Evolutionary conservation across 2,797 vertebrate species (phyloP).

Genomic region (Helostoma temminkii): DNA sequence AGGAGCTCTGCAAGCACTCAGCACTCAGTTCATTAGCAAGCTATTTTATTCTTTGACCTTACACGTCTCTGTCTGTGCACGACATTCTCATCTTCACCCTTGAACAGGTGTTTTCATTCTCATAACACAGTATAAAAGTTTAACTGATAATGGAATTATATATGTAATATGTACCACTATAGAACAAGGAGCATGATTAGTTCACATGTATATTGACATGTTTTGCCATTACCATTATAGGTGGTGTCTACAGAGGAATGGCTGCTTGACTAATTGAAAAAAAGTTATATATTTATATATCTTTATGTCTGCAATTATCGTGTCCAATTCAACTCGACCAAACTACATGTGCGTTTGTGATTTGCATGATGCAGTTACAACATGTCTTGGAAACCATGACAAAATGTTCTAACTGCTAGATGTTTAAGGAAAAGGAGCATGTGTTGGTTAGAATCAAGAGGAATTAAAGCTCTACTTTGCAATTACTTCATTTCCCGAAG

Average conservation of each 20-base stretch:
- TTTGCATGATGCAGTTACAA: conserved; percentile 25
- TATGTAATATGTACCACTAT: no score
- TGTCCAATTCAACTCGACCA: conserved; percentile 27
- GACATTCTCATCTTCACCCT: background rate
- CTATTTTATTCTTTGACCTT: background rate
- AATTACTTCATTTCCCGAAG: conserved; percentile 10
- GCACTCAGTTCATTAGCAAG: background rate
- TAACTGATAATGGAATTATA: no score
- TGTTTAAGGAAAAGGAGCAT: conserved; percentile 3
- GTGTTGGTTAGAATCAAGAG: conserved; percentile 14
- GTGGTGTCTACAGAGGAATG: background rate
- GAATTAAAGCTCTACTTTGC: conserved; percentile 20
- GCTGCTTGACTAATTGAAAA: conserved; percentile 7
- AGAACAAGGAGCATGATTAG: no score
- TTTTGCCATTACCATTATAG: background rate
- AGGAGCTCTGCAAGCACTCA: background rate
- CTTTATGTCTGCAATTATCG: conserved; percentile 5
- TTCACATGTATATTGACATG: no score
- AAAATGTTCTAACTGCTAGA: conserved; percentile 14
- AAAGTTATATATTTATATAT: background rate
- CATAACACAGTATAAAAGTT: no score
- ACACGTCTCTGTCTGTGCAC: background rate
- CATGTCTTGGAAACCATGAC: conserved; percentile 31
- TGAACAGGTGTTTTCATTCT: no score
- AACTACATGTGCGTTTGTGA: conserved; percentile 30